These are phyloP conservation scores for Odocoileus virginianus DNA, from an alignment of 2,113 vertebrate genomes.

Conservation along the genomic window DNA sequence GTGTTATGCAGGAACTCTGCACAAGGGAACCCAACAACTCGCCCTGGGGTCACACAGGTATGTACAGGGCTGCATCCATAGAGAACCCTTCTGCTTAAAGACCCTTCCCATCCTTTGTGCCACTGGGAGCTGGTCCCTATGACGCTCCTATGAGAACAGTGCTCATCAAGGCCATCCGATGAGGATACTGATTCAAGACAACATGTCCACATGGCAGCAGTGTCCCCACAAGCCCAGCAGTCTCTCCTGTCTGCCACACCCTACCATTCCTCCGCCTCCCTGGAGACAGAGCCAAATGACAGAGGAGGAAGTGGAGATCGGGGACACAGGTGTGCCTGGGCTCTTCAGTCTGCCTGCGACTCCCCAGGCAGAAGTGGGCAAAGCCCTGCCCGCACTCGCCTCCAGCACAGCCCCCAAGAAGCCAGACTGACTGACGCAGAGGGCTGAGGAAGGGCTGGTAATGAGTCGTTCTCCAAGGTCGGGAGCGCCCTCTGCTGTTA, in stretches of 20 bases:
- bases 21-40: neutral
- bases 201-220: neutral
- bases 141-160: neutral
- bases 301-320: neutral
- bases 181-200: neutral
- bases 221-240: neutral
- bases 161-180: neutral
- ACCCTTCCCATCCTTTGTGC: neutral
- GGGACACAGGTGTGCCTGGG: neutral
- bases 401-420: neutral
- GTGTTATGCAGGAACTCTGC: neutral
- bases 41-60: neutral
- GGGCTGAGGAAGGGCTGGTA: neutral
- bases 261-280: neutral
- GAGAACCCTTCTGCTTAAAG: neutral
- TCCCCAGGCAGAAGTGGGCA: neutral
- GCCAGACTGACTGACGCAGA: neutral
- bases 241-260: neutral
- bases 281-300: neutral
- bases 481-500: conserved; percentile 63
- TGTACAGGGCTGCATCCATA: neutral
- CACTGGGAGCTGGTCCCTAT: neutral
- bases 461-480: neutral
- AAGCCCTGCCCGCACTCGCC: neutral
- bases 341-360: neutral